Percentiles rank a stretch among this genome's conserved stretches.
These are phyloP conservation scores for Tokudaia tokunoshimensis DNA, from an alignment of 2,797 vertebrate genomes.

Conservation along the genomic window DNA sequence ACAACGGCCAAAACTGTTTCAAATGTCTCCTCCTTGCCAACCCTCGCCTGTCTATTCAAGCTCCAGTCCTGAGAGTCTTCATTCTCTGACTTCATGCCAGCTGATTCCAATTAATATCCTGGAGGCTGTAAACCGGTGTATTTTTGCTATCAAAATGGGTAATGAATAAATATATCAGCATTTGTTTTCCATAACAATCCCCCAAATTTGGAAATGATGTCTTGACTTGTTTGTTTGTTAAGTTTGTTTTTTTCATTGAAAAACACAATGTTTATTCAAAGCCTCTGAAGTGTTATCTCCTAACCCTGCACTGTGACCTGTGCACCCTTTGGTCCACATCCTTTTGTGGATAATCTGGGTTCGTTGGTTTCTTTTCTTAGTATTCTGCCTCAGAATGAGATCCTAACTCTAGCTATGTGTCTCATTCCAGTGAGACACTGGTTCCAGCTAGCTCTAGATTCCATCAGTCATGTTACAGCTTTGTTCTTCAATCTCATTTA, in stretches of 20 bases:
- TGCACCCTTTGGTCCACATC: no score
- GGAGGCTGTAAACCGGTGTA: slow-evolving; percentile 8
- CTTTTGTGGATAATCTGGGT: neutral
- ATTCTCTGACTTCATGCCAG: slow-evolving; percentile 15
- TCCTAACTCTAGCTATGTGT: neutral
- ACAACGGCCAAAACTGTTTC: slow-evolving; percentile 44
- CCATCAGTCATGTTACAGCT: neutral
- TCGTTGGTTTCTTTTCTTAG: neutral
- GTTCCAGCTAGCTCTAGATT: neutral
- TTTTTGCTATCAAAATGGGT: slow-evolving; percentile 4
- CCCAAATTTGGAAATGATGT: neutral
- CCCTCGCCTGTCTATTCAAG: neutral
- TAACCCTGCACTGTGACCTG: neutral
- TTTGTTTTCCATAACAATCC: neutral
- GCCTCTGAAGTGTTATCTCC: neutral
- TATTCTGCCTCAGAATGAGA: neutral
- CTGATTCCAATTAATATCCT: slow-evolving; percentile 52
- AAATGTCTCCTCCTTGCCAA: neutral
- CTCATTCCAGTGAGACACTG: neutral
- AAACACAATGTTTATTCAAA: neutral
- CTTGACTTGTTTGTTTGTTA: neutral
- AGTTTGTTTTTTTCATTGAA: neutral
- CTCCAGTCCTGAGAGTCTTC: neutral
- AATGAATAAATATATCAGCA: slow-evolving; percentile 23
- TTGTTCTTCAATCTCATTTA: neutral